Percentiles rank a stretch among this genome's conserved stretches.
These are phyloP conservation scores for Smittia sp. DNA, from an alignment of 2,888 invertebrate genomes.

Conservation along the genomic window DNA sequence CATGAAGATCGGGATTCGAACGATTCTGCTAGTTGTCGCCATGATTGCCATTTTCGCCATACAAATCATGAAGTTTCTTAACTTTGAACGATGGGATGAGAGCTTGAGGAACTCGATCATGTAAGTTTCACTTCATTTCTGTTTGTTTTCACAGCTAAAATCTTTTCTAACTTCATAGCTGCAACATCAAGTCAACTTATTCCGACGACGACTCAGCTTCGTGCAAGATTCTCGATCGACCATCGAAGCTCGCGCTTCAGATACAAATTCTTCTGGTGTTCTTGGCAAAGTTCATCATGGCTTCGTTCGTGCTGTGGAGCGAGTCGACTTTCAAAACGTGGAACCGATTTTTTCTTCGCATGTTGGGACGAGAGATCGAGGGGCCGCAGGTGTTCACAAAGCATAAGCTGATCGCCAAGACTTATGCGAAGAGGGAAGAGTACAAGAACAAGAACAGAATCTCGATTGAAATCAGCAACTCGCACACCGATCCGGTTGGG, in stretches of 20 bases:
- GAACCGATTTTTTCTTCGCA: constrained; percentile 78
- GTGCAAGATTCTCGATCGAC: constrained; percentile 69
- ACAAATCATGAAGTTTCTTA: constrained; percentile 45
- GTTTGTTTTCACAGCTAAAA: background rate
- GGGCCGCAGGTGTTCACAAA: constrained; percentile 75
- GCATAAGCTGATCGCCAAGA: constrained; percentile 88
- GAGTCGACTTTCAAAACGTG: constrained; percentile 79
- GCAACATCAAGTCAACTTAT: constrained; percentile 50
- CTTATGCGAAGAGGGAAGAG: constrained; percentile 82
- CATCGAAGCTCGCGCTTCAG: constrained; percentile 79
- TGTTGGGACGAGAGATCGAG: constrained; percentile 66
- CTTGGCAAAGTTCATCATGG: constrained; percentile 82
- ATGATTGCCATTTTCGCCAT: constrained; percentile 59
- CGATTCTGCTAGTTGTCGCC: constrained; percentile 72
- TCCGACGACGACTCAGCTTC: constrained; percentile 47
- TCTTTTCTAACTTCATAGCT: constrained; percentile 47
- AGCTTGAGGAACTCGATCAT: constrained; percentile 76
- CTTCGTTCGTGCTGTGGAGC: constrained; percentile 88
- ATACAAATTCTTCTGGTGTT: constrained; percentile 79
- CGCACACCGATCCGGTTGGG: constrained; percentile 87
- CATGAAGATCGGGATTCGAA: constrained; percentile 78
- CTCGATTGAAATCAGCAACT: constrained; percentile 82
- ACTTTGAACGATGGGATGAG: constrained; percentile 70
- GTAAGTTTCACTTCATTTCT: constrained; percentile 60
- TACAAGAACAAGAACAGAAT: constrained; percentile 79